Conservation (phyloP, 2,797 vertebrate species). For the Poeciliopsis infans region DNA sequence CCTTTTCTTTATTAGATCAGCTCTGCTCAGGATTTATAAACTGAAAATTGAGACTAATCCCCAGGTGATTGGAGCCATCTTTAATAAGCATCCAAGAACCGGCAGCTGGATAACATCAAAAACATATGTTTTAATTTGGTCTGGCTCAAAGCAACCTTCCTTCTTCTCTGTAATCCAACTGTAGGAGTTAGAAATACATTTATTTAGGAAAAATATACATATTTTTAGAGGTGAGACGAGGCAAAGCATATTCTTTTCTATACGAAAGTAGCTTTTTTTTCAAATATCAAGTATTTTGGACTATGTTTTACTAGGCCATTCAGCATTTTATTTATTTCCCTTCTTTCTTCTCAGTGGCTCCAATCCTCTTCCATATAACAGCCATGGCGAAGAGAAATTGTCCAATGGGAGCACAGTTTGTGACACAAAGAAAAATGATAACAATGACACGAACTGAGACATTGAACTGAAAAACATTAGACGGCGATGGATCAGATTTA, state of each 20-base stretch:
- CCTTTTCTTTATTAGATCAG: conserved; percentile 5
- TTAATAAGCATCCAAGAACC: neutral
- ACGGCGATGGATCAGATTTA: neutral
- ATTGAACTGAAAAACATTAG: neutral
- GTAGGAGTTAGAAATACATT: neutral
- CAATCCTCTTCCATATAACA: neutral
- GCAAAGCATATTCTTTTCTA: neutral
- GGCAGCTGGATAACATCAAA: neutral
- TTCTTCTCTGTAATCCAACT: neutral
- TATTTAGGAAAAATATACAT: neutral
- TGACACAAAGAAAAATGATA: neutral
- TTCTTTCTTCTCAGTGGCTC: neutral
- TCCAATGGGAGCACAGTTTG: neutral
- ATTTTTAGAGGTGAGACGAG: neutral
- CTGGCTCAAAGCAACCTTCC: neutral
- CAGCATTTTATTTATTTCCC: too few species aligned
- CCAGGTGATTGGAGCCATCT: neutral
- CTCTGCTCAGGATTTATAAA: neutral
- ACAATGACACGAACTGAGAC: neutral
- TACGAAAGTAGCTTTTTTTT: too few species aligned
- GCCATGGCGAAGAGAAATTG: neutral
- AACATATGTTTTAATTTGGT: neutral
- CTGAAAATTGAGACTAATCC: conserved; percentile 23
- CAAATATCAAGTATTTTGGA: neutral
- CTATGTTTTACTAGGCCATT: neutral